phyloP scores from a whole-genome alignment of 2,797 vertebrate genomes.

The Enteromius anoplus region DNA sequence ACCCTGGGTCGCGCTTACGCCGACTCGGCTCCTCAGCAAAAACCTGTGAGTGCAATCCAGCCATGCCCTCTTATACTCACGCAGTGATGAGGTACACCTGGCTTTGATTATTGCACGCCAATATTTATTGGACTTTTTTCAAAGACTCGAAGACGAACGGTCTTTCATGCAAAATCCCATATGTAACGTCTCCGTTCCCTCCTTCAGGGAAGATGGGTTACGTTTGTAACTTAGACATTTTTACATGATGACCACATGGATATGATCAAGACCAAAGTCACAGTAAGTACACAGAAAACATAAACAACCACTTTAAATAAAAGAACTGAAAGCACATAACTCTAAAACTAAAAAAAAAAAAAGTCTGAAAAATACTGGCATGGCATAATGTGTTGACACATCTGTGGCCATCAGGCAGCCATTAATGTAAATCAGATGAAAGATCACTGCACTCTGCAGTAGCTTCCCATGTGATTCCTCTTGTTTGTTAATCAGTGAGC shows the following conservation, averaged over 20 bases:
- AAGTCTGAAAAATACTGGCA: not conserved
- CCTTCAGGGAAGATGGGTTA: too few relatives aligned
- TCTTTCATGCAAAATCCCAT: too few relatives aligned
- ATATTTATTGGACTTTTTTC: too few relatives aligned
- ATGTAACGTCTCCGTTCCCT: too few relatives aligned
- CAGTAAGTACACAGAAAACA: not conserved
- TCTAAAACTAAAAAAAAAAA: not conserved
- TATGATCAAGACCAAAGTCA: constrained; percentile 17
- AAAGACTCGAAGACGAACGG: too few relatives aligned
- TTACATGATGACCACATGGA: constrained; percentile 11
- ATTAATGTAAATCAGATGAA: constrained; percentile 24
- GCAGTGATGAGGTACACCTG: too few relatives aligned
- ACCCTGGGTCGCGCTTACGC: too few relatives aligned
- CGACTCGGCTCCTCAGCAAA: too few relatives aligned
- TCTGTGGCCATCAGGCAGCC: not conserved
- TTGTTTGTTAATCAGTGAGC: constrained; percentile 22
- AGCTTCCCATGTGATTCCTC: constrained; percentile 9
- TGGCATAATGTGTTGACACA: not conserved
- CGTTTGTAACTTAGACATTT: not conserved
- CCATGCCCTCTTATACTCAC: too few relatives aligned
- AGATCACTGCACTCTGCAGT: not conserved
- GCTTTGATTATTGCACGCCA: too few relatives aligned
- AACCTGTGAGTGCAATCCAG: too few relatives aligned
- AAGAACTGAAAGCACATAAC: not conserved
- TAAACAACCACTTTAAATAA: not conserved